Evolutionary conservation across 2,113 vertebrate species (phyloP).

Genomic region (Pollachius pollachius): DNA sequence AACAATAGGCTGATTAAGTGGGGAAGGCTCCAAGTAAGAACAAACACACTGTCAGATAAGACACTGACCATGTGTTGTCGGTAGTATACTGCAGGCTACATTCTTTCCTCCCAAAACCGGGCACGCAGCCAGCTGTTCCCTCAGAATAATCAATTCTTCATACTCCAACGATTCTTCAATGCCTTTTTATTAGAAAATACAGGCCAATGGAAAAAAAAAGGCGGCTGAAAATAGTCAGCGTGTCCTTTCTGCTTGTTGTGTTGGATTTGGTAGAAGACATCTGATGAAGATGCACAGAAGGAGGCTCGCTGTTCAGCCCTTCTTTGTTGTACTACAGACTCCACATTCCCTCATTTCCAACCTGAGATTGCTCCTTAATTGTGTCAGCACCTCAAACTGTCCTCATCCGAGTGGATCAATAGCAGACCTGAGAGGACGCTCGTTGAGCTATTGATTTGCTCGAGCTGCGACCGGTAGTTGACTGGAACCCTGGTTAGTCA

Average conservation of each 20-base stretch:
- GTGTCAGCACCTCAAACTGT: slow-evolving; percentile 52
- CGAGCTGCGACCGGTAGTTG: slow-evolving; percentile 27
- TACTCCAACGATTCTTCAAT: slow-evolving; percentile 36
- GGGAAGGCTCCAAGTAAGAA: slow-evolving; percentile 40
- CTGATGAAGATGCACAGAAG: slow-evolving; percentile 36
- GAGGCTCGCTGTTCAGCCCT: slow-evolving; percentile 12
- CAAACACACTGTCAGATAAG: slow-evolving; percentile 51
- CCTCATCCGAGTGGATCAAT: slow-evolving; percentile 50
- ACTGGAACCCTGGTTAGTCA: slow-evolving; percentile 26
- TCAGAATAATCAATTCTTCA: slow-evolving; percentile 46
- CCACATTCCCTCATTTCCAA: slow-evolving; percentile 11
- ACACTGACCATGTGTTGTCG: slow-evolving; percentile 59
- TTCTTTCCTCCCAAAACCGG: slow-evolving; percentile 52
- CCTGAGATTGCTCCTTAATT: slow-evolving; percentile 45
- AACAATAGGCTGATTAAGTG: slow-evolving; percentile 64
- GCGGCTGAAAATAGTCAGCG: not conserved
- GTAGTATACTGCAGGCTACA: slow-evolving; percentile 50
- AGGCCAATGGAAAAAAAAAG: not conserved
- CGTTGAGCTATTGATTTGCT: slow-evolving; percentile 56
- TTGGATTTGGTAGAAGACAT: slow-evolving; percentile 25
- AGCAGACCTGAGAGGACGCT: slow-evolving; percentile 38
- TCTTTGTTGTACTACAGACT: slow-evolving; percentile 1
- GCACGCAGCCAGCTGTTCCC: slow-evolving; percentile 51
- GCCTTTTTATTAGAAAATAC: slow-evolving; percentile 35
- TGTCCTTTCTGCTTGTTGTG: slow-evolving; percentile 10